A percentile compares a stretch with the other conserved stretches of the same genome.
Evolutionary conservation across 2,888 invertebrate genomes (phyloP).

Genomic region (Amphipyra berbera): DNA sequence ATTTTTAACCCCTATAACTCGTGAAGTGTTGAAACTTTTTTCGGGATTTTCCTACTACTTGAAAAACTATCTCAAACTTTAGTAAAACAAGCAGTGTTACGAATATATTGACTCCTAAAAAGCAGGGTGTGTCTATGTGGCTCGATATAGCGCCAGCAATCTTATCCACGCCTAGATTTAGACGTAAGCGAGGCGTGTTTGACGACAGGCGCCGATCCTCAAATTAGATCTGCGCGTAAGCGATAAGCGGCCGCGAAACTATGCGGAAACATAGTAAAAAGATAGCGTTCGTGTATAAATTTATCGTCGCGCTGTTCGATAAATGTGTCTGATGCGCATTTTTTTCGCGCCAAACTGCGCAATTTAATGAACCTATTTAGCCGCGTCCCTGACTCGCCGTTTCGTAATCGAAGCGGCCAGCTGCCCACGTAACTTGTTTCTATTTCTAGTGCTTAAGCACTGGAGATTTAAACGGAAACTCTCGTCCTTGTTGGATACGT

Average conservation of each 20-base stretch:
- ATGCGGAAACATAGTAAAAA: constrained; percentile 87
- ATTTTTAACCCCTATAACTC: constrained; percentile 17
- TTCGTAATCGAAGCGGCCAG: constrained; percentile 76
- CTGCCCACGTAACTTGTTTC: constrained; percentile 84
- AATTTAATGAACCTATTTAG: constrained; percentile 75
- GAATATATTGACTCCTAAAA: constrained; percentile 32
- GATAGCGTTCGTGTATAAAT: constrained; percentile 84
- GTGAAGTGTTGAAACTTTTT: constrained; percentile 9
- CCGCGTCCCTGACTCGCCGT: constrained; percentile 78
- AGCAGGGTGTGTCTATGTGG: constrained; percentile 64
- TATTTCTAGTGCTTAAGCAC: constrained; percentile 76
- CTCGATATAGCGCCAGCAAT: constrained; percentile 67
- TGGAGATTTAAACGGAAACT: constrained; percentile 75
- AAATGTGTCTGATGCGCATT: constrained; percentile 78
- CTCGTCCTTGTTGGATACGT: constrained; percentile 71
- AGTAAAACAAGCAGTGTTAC: constrained; percentile 6
- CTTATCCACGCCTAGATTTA: constrained; percentile 76
- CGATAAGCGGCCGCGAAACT: constrained; percentile 81
- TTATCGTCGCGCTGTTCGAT: constrained; percentile 81
- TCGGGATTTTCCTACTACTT: not conserved
- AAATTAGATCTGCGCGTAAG: constrained; percentile 83
- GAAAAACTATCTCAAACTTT: constrained; percentile 1
- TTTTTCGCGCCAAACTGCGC: constrained; percentile 73
- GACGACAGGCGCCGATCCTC: constrained; percentile 82
- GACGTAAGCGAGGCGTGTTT: constrained; percentile 76